These are phyloP conservation scores for Sphinx pinastri DNA, from an alignment of 2,888 invertebrate species.

Conservation along the genomic window DNA sequence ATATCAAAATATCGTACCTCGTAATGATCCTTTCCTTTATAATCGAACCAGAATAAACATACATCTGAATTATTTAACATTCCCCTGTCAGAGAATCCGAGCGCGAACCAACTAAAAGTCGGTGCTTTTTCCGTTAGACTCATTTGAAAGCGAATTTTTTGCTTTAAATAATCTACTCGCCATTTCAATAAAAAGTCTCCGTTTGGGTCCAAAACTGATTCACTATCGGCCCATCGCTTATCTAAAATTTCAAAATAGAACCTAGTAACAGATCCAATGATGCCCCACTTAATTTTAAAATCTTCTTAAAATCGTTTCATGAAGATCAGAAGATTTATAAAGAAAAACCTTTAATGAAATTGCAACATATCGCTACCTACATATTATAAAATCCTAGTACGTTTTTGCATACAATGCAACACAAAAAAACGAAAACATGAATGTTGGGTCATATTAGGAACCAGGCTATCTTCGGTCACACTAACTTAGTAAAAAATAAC, in stretches of 20 bases:
- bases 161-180: constrained; percentile 64
- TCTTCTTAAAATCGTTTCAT: too few species aligned
- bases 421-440: too few species aligned
- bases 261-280: too few species aligned
- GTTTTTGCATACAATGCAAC: too few species aligned
- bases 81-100: constrained; percentile 94
- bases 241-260: constrained; percentile 40
- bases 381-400: too few species aligned
- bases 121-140: constrained; percentile 74
- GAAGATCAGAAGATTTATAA: too few species aligned
- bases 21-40: constrained; percentile 83
- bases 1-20: constrained; percentile 53
- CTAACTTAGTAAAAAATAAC: constrained; percentile 29
- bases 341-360: too few species aligned
- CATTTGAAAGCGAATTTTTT: constrained; percentile 77
- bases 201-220: constrained; percentile 71
- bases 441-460: too few species aligned
- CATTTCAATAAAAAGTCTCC: constrained; percentile 71
- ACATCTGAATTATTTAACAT: constrained; percentile 89
- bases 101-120: constrained; percentile 88
- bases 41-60: constrained; percentile 91
- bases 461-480: too few species aligned
- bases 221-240: constrained; percentile 62
- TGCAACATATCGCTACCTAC: too few species aligned
- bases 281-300: too few species aligned